A percentile compares a stretch with the other conserved stretches of the same genome.
Evolutionary conservation across 2,888 invertebrate species (phyloP).

Genomic region (Steinernema carpocapsae): DNA sequence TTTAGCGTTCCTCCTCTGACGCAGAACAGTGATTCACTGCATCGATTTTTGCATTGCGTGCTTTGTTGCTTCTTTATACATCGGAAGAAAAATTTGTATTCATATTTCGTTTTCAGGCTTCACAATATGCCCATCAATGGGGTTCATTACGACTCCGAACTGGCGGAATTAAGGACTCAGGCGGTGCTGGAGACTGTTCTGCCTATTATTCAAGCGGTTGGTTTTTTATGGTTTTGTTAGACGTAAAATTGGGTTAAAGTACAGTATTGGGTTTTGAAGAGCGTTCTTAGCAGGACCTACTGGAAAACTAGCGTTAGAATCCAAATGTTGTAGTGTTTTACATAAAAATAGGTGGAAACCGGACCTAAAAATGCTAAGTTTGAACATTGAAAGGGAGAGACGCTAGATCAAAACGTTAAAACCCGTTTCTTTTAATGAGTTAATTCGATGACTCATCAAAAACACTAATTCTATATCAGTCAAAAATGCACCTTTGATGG

Average conservation of each 20-base stretch:
- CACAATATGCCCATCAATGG: neutral
- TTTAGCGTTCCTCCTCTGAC: neutral
- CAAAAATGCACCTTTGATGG: too few relatives aligned
- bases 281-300: too few relatives aligned
- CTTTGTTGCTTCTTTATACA: neutral
- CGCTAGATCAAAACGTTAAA: too few relatives aligned
- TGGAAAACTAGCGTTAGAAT: too few relatives aligned
- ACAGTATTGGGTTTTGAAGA: neutral
- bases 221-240: neutral
- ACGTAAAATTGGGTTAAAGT: neutral
- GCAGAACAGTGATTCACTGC: neutral
- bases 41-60: constrained; percentile 18
- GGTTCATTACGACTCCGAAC: neutral
- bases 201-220: constrained; percentile 22
- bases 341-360: too few relatives aligned
- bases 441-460: too few relatives aligned
- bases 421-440: too few relatives aligned
- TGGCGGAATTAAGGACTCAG: constrained; percentile 1
- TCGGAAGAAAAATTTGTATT: too few relatives aligned
- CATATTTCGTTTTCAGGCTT: neutral
- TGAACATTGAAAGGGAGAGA: too few relatives aligned
- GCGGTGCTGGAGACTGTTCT: neutral
- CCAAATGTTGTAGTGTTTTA: too few relatives aligned
- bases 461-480: too few relatives aligned
- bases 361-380: too few relatives aligned